Base-by-base conservation (phyloP, 2,113 vertebrate species). In the Manacus vitellinus region DNA sequence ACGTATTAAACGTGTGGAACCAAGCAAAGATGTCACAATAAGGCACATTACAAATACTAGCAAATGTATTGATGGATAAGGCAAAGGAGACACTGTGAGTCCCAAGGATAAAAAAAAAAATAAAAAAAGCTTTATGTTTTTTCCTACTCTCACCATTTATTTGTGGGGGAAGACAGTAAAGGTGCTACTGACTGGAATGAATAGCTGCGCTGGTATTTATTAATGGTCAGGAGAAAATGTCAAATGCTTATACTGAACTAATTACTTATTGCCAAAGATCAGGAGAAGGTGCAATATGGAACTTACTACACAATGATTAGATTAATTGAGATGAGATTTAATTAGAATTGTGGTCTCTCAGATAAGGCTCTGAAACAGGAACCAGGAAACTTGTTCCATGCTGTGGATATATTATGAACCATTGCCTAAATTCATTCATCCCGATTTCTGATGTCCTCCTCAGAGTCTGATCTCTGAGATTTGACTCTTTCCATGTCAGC, bases 1-100 rank as follows among this genome's bases (percentile, higher is more conserved):
- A 94, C 96, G 89, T 96, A 91, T 97, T 95, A 97, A 97, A 96
- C 93, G 94, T 91, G 91, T 88, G 85, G 87, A 95, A 91, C 56
- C 66, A 90, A 95, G 94, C 79, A 94, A 95, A 96, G 94, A 82
- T 93, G 85, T 96, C 89, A 96, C 65, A 72, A 81, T 76, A 89
- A 78, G 70, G 89, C 46, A 94, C n/a, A 85, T 86, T 97, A 89
- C 62, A 95, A 94, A 93, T 81, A 89, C 73, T 41, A 88, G 79
- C 35, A 77, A 83, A 95, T 85, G 9, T 79, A 58, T 55, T 95
- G 95, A 95, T 94, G 49, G 79, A 88, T 95, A 95, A 73, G 71
- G 66, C 49, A 89, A 85, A 95, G 81, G 62, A 94, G 71, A 85
- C n/a, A 51, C 20, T 54, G 20, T 0, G 0, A 85, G 25, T 66